phyloP scores from a whole-genome alignment of 2,797 vertebrate species.

The Gastrophryne carolinensis region DNA sequence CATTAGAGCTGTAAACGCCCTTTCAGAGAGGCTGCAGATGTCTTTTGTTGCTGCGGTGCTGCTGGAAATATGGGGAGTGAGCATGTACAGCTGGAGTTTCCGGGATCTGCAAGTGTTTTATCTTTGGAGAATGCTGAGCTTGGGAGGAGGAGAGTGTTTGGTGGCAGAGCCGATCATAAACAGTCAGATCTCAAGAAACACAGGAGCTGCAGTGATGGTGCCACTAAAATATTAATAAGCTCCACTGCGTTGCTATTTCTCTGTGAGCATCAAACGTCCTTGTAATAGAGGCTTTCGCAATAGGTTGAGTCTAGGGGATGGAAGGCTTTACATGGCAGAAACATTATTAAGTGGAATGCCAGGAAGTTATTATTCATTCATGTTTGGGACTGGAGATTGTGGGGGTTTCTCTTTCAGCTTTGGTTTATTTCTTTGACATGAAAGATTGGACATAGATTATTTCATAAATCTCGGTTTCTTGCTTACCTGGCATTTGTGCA shows the following conservation, averaged over 20 bases:
- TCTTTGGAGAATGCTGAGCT: conserved; percentile 21
- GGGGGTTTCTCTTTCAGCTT: too few relatives aligned
- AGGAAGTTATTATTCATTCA: conserved; percentile 50
- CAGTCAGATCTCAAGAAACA: conserved; percentile 39
- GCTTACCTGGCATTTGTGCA: neutral
- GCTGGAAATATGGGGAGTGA: neutral
- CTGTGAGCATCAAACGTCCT: conserved; percentile 27
- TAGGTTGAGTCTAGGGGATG: conserved; percentile 7
- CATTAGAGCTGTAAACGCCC: neutral
- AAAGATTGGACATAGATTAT: too few relatives aligned
- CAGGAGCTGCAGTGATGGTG: conserved; percentile 60
- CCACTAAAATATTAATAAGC: conserved; percentile 68
- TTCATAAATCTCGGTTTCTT: neutral
- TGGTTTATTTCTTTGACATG: conserved; percentile 18
- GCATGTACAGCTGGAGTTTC: conserved; percentile 23
- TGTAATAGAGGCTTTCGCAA: conserved; percentile 2
- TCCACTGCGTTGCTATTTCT: conserved; percentile 26
- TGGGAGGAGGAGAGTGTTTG: conserved; percentile 22
- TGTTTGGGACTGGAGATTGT: conserved; percentile 21
- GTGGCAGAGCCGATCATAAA: conserved; percentile 21
- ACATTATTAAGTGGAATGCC: conserved; percentile 34
- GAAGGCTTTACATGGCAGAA: neutral
- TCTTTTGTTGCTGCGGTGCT: neutral
- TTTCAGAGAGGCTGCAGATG: neutral
- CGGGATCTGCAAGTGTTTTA: neutral